Evolutionary conservation across 2,888 invertebrate genomes (phyloP), one percentile per base, ranked within the genome.

Genomic region (Xylocampa areola): DNA sequence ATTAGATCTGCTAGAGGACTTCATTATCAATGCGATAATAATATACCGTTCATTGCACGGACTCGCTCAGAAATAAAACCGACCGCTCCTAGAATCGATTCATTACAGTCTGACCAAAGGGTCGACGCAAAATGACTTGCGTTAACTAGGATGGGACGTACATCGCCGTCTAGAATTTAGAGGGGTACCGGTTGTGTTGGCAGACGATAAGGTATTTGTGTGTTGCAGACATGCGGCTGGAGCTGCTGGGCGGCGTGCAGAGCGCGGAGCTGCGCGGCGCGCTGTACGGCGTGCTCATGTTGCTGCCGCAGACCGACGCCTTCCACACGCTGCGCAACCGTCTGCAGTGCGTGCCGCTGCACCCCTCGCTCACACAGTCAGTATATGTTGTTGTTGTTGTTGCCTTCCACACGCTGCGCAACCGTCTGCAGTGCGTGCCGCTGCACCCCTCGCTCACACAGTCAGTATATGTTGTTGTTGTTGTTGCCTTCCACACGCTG

Each of bases 241-340:
- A 99, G 86, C 94, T 99, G 80, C 95, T 99, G 70, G 76, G 84
- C 67, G 89, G 86, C 8, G 96, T 97, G 80, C 95, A 96, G 67
- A 97, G 97, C 79, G 96, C 96, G 71, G 96, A 96, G 68, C 95
- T 99, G 75, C 96, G 98, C 43, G 96, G 97, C 80, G 97, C 98
- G 45, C 94, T 99, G 68, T 99, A 98, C 93, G 99, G 99, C 0
- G 95, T 99, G 63, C 95, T 99, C 27, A 99, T 99, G 99, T 90
- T 99, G 75, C 94, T 99, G 82, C 99, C 99, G 41, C 99, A 99
- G 95, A 98, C 97, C 41, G 98, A 99, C 86, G 99, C 99, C 29
- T 99, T 99, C 94, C 96, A 97, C 82, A 96, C 97, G 65, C 95
- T 99, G 59, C 94, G 95, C 67, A 95, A 96, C 78, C 95, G 99